Evolutionary conservation across 1,140 invertebrate species (phyloP).

Genomic region (Adelges cooleyi): DNA sequence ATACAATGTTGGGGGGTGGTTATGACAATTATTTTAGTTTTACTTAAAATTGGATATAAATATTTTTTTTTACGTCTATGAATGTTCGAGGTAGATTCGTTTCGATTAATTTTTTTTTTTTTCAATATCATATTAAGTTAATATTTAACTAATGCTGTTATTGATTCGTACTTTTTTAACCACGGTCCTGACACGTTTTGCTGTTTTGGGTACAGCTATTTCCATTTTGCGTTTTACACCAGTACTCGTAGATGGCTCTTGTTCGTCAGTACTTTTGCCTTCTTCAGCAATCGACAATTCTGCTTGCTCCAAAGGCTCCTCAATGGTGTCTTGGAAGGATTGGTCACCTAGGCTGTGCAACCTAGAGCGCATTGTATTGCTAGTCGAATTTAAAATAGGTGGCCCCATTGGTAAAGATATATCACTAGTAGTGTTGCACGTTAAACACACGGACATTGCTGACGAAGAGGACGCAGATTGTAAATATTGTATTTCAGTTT

Average conservation of each 20-base stretch:
- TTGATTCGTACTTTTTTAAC: constrained; percentile 17
- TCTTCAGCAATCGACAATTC: not conserved
- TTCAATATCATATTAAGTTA: constrained; percentile 4
- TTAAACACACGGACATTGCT: not conserved
- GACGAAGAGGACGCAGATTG: constrained; percentile 66
- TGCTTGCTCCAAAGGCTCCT: not conserved
- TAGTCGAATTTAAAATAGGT: constrained; percentile 5
- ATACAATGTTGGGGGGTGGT: too few species aligned
- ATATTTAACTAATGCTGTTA: constrained; percentile 6
- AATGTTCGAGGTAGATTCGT: constrained; percentile 19
- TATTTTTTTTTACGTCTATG: constrained; percentile 2
- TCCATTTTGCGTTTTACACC: constrained; percentile 20
- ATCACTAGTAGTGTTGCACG: constrained; percentile 17
- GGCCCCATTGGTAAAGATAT: constrained; percentile 4
- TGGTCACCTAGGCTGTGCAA: not conserved
- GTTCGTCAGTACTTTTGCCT: constrained; percentile 13
- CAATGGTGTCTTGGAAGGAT: not conserved
- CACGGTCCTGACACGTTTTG: constrained; percentile 15
- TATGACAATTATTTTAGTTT: too few species aligned
- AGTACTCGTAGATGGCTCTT: constrained; percentile 18
- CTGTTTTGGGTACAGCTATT: constrained; percentile 8
- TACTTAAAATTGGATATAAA: too few species aligned
- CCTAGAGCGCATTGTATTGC: not conserved
- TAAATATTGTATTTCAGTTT: constrained; percentile 80
- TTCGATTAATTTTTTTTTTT: constrained; percentile 7